Evolutionary conservation across 2,797 vertebrate genomes (phyloP).

Genomic region (Loris lydekkerianus): DNA sequence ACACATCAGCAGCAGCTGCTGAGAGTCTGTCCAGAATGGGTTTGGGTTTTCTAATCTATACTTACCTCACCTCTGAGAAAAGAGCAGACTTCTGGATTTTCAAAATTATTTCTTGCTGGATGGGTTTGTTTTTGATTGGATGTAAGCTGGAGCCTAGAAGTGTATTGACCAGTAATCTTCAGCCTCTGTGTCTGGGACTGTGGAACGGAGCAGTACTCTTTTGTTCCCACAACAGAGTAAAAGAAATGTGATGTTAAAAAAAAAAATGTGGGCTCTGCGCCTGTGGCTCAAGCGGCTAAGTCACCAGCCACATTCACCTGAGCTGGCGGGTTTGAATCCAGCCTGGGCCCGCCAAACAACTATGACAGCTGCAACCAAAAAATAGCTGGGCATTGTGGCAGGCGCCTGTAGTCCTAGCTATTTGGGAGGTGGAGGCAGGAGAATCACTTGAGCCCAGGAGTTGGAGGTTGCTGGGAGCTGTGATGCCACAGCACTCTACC

Average conservation of each 20-base stretch:
- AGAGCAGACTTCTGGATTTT: conserved; percentile 24
- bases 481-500: no score
- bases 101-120: conserved; percentile 11
- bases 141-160: neutral
- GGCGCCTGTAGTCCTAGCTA: no score
- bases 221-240: neutral
- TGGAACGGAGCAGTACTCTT: neutral
- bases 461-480: no score
- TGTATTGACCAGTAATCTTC: conserved; percentile 28
- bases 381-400: no score
- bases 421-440: no score
- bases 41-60: neutral
- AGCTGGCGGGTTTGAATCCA: no score
- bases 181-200: neutral
- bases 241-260: neutral
- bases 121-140: neutral
- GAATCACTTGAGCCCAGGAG: no score
- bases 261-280: no score
- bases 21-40: neutral
- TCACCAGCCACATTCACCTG: no score
- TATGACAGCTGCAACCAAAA: no score
- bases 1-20: neutral
- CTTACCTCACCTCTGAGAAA: neutral
- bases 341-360: no score
- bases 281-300: no score